phyloP scores from a whole-genome alignment of 2,888 invertebrate species.

The Cenopis cana region DNA sequence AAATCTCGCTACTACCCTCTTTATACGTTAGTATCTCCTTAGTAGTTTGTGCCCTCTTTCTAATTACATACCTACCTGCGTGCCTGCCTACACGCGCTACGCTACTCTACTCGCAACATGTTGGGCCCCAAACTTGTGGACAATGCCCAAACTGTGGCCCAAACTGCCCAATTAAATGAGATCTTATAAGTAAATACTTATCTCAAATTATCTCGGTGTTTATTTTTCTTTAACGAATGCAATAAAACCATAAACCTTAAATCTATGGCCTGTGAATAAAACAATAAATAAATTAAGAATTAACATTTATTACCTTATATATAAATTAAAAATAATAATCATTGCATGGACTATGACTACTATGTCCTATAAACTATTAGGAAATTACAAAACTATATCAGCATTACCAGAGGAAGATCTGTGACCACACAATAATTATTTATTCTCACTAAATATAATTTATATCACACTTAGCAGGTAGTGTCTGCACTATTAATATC shows the following conservation, averaged over 20 bases:
- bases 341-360: constrained; percentile 41
- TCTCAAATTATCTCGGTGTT: too few relatives aligned
- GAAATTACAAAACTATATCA: constrained; percentile 46
- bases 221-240: too few relatives aligned
- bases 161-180: too few relatives aligned
- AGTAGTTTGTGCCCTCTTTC: too few relatives aligned
- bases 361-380: constrained; percentile 45
- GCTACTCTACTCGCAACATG: too few relatives aligned
- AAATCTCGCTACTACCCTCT: too few relatives aligned
- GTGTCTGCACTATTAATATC: constrained; percentile 10
- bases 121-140: too few relatives aligned
- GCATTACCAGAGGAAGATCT: constrained; percentile 35
- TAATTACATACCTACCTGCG: too few relatives aligned
- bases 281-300: constrained; percentile 13
- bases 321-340: constrained; percentile 47
- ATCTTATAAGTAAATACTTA: too few relatives aligned
- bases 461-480: constrained; percentile 40
- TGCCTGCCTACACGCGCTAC: too few relatives aligned
- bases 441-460: constrained; percentile 36
- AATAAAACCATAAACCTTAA: constrained; percentile 1
- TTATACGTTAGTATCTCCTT: too few relatives aligned
- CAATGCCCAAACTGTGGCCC: too few relatives aligned
- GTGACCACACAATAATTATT: constrained; percentile 35
- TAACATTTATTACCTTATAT: constrained; percentile 41
- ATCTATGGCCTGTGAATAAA: neutral